A percentile compares a stretch with the other conserved stretches of the same genome.
Conservation (phyloP, 2,888 invertebrate species). For the Sinhomidia bicolor region DNA sequence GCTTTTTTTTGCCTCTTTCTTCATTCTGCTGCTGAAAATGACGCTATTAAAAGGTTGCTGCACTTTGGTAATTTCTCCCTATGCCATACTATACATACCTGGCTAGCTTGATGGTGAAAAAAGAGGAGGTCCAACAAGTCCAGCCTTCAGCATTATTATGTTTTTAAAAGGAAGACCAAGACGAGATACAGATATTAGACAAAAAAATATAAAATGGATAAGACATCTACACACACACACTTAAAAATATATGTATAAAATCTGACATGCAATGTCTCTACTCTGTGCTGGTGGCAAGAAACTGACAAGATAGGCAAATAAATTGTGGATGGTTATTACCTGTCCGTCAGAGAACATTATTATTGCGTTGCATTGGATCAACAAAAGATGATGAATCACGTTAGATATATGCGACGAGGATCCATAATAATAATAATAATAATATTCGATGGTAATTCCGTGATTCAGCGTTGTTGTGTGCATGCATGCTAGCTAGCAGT, state of each 20-base stretch:
- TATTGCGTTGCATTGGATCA: no score
- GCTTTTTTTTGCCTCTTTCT: neutral
- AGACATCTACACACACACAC: neutral
- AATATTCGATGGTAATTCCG: no score
- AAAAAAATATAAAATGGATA: neutral
- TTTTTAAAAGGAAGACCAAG: neutral
- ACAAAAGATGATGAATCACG: no score
- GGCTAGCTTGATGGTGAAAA: neutral
- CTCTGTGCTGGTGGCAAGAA: neutral
- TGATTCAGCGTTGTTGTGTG: no score
- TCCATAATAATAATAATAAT: no score
- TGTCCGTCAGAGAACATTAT: no score
- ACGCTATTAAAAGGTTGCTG: slow-evolving; percentile 67
- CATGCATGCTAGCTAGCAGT: no score
- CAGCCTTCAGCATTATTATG: slow-evolving; percentile 60
- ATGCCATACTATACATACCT: neutral
- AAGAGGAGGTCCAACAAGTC: slow-evolving; percentile 74
- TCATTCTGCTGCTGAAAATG: neutral
- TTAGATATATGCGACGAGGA: no score
- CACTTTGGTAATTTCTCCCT: slow-evolving; percentile 33
- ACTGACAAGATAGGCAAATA: no score
- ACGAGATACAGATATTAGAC: neutral
- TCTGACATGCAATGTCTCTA: neutral
- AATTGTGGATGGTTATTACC: no score
- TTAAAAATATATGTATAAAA: neutral